Base-by-base conservation (phyloP, 2,113 vertebrate genomes). In the Sinocyclocheilus anshuiensis region DNA sequence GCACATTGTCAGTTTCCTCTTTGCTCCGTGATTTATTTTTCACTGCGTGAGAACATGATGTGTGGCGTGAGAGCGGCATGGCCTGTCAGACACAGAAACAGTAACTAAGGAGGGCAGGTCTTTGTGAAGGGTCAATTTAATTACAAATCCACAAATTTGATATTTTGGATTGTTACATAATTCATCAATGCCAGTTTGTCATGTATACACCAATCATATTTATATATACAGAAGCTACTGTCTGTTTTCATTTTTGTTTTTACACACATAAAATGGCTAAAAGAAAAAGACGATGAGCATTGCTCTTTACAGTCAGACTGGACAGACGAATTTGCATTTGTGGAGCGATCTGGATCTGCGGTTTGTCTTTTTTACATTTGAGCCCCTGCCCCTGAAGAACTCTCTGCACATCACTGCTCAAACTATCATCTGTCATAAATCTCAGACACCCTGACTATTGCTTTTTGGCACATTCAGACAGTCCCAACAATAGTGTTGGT, bases 401-500 rank as follows among this genome's bases (percentile, higher is more conserved):
- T 59, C 57, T 59, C 57, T 22, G 57, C 8, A 4, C 20, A 59
- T 59, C 20, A 59, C 26, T 36, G 0, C 29, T 16, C 69, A 72
- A 72, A 55, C n/a, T 76, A 48, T 76, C 22, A 45, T 48, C 72
- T 42, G 20, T n/a, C 45, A 22, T 24, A 76, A n/a, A 76, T 42
- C 39, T 24, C 39, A 45, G 20, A 42, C 6, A 26, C 22, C 39
- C 39, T 26, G 13, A 24, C 80, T 48, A 50, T 33, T 69, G 63
- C 63, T 55, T 80, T 72, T 86, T 61, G 77, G 55, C 77, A 80
- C 18, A 9, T 57, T 63, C 78, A 86, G 22, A 50, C 57, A 6
- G 18, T 74, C 71, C 6, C 69, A 86, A 77, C 79, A 61, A 84
- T 82, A 71, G 61, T 48, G 33, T 77, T 88, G 65, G 55, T 59